Conservation (phyloP, 2,797 vertebrate species). For the Sebastiscus tertius region DNA sequence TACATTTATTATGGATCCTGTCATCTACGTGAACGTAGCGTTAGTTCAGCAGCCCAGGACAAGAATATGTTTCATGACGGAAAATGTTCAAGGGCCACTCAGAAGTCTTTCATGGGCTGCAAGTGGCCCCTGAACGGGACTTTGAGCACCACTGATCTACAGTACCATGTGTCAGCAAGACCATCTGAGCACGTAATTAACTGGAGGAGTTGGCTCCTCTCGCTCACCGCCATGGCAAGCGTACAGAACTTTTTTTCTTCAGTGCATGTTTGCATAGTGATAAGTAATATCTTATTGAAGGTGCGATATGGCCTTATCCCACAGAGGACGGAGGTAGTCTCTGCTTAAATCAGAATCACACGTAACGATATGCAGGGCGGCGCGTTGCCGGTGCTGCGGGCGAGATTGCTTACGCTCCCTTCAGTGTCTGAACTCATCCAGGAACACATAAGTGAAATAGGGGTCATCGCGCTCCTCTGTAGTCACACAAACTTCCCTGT, state of each 20-base stretch:
- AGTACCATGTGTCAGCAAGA: conserved; percentile 47
- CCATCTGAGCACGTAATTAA: conserved; percentile 66
- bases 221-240: conserved; percentile 26
- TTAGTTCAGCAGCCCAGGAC: conserved; percentile 12
- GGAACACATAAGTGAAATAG: conserved; percentile 52
- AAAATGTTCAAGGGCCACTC: conserved; percentile 68
- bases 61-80: conserved; percentile 21
- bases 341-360: conserved; percentile 40
- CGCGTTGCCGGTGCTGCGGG: conserved; percentile 24
- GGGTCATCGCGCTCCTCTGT: conserved; percentile 43
- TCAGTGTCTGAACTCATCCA: conserved; percentile 43
- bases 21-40: neutral
- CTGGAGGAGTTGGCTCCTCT: conserved; percentile 53
- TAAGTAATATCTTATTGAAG: conserved; percentile 59
- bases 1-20: conserved; percentile 21
- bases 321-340: conserved; percentile 11
- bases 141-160: conserved; percentile 55
- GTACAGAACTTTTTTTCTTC: conserved; percentile 53
- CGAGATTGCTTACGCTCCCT: conserved; percentile 34
- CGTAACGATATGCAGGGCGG: conserved; percentile 37
- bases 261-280: conserved; percentile 55
- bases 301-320: conserved; percentile 24
- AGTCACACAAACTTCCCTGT: conserved; percentile 14
- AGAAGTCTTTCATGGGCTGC: conserved; percentile 49
- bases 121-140: conserved; percentile 57